Base-by-base conservation (phyloP, 2,113 vertebrate genomes). In the Phocoena sinus region DNA sequence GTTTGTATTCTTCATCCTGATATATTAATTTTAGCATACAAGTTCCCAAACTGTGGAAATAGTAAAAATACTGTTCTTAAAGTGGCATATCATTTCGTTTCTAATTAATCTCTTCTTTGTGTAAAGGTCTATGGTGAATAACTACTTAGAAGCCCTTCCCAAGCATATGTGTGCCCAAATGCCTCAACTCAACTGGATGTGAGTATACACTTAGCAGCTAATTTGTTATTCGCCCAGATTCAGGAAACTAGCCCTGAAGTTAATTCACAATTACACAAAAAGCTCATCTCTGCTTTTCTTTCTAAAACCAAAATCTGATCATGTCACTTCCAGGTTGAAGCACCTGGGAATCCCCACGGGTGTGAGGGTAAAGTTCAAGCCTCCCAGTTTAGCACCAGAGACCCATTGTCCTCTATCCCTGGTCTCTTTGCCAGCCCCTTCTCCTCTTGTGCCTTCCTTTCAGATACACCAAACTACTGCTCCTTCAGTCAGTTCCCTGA, bases 101-200 rank as follows among this genome's bases (percentile, higher is more conserved):
- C 84, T 96, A 97, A 98, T 60, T 68, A 33, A 44, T 25, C 8
- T 96, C 87, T 98, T 94, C 81, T 95, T 95, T 98, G 68, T 97
- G n/a, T 77, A 74, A 98, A 99, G 99, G 95, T 99, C 99, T 80
- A 98, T 99, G 98, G 98, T 99, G 97, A 98, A 98, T 95, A 98
- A 98, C 26, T 98, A 98, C 23, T 95, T 99, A 95, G 97, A 99
- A 95, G 98, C 98, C 71, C 98, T 99, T 89, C 98, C 99, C n/a
- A 97, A 98, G 76, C 98, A 96, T 3, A 98, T 99, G 96, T 99
- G 98, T 94, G 93, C 97, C 80, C 98, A 99, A 96, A 99, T 99
- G 97, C 98, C 98, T 94, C 89, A 96, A 70, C 98, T 99, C 96
- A 98, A 98, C 95, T 99, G 98, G 98, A 98, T 99, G 98, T 99